A percentile compares a stretch with the other conserved stretches of the same genome.
These are phyloP conservation scores for Portevinia maculata DNA, from an alignment of 2,888 invertebrate species.

Conservation along the genomic window DNA sequence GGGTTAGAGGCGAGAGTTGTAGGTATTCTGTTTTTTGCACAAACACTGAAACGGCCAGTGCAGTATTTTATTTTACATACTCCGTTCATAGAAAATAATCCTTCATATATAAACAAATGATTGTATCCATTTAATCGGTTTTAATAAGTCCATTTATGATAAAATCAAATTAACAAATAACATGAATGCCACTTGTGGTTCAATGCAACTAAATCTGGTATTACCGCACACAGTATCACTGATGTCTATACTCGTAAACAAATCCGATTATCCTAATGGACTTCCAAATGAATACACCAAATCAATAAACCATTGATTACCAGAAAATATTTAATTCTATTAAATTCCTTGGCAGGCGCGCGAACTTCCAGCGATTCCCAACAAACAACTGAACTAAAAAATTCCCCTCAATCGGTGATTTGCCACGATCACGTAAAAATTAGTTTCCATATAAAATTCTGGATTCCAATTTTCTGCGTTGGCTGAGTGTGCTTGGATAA, in stretches of 20 bases:
- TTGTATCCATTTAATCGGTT: background rate
- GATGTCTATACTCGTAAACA: background rate
- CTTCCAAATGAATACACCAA: conserved; percentile 26
- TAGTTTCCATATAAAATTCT: conserved; percentile 39
- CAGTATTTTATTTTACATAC: no score
- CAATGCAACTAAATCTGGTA: background rate
- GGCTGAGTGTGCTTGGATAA: conserved; percentile 57
- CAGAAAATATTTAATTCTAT: conserved; percentile 24
- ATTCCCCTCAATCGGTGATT: conserved; percentile 43
- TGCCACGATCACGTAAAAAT: conserved; percentile 49
- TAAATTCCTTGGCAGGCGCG: conserved; percentile 56
- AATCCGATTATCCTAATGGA: conserved; percentile 43
- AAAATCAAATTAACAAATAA: background rate
- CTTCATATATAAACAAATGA: background rate
- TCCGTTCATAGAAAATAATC: background rate
- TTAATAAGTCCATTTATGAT: background rate
- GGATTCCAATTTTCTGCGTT: conserved; percentile 45
- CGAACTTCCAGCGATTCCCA: conserved; percentile 48
- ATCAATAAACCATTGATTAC: conserved; percentile 30
- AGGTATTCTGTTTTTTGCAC: no score
- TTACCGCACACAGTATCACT: background rate
- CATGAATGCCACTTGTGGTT: background rate
- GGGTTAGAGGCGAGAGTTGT: no score
- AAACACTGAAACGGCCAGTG: no score
- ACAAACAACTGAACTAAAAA: conserved; percentile 56